Evolutionary conservation across 2,113 vertebrate genomes (phyloP).

Genomic region (Colinus virginianus): DNA sequence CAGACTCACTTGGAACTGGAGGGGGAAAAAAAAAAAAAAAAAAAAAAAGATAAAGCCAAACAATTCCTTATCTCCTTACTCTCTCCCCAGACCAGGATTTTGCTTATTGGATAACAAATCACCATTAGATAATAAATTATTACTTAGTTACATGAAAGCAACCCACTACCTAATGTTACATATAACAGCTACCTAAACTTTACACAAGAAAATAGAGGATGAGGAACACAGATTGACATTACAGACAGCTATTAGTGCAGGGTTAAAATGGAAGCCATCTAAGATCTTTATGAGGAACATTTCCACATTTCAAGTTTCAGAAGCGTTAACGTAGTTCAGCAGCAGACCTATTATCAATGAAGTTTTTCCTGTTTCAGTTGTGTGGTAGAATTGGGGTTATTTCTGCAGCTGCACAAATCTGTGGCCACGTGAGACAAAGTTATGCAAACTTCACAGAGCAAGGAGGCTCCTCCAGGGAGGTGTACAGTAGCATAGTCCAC

Average conservation of each 20-base stretch:
- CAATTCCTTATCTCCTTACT: not conserved
- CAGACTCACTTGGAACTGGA: not conserved
- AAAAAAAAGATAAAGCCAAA: not conserved
- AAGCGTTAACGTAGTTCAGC: not conserved
- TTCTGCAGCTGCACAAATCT: not conserved
- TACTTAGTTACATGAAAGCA: not conserved
- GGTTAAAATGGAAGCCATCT: not conserved
- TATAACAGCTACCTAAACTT: not conserved
- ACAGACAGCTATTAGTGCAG: not conserved
- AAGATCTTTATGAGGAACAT: not conserved
- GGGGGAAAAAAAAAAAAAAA: not conserved
- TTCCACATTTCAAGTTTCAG: not conserved
- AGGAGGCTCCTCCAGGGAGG: not conserved
- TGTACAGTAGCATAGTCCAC: not conserved
- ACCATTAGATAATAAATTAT: not conserved
- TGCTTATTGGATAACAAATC: not conserved
- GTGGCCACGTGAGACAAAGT: accelerated
- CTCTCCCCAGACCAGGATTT: not conserved
- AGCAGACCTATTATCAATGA: not conserved
- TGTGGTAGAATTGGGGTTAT: not conserved
- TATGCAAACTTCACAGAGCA: accelerated
- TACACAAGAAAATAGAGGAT: not conserved
- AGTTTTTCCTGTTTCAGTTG: not conserved
- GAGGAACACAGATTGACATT: not conserved
- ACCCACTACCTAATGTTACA: not conserved